A percentile compares a stretch with the other conserved stretches of the same genome.
Evolutionary conservation across 2,888 invertebrate species (phyloP).

Genomic region (Idaea straminata): DNA sequence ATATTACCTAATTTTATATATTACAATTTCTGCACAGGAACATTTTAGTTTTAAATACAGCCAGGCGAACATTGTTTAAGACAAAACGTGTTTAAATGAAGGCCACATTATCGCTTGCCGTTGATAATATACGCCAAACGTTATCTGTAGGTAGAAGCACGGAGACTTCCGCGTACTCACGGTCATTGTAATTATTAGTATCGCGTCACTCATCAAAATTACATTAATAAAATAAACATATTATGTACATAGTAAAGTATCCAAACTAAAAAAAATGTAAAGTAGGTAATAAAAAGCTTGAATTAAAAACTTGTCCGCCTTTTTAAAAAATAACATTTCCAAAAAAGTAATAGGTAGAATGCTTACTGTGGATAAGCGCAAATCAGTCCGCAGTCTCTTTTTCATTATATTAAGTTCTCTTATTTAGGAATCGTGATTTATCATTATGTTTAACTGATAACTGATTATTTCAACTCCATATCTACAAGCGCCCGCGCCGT

Average conservation of each 20-base stretch:
- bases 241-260: constrained; percentile 13
- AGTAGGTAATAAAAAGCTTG: not conserved
- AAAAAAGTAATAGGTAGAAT: too few species aligned
- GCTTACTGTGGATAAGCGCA: too few species aligned
- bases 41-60: constrained; percentile 18
- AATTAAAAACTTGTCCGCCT: not conserved
- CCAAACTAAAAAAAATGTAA: not conserved
- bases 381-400: too few species aligned
- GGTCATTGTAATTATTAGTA: constrained; percentile 57
- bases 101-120: constrained; percentile 57
- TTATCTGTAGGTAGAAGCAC: constrained; percentile 63
- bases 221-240: constrained; percentile 22
- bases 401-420: too few species aligned
- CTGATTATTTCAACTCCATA: constrained; percentile 5
- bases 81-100: constrained; percentile 41
- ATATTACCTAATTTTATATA: not conserved
- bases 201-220: constrained; percentile 33
- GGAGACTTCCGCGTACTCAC: constrained; percentile 71
- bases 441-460: constrained; percentile 37
- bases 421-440: constrained; percentile 34
- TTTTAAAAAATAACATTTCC: too few species aligned
- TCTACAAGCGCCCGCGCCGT: constrained; percentile 20
- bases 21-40: not conserved
- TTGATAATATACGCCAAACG: constrained; percentile 69
- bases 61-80: constrained; percentile 11